Conservation (phyloP, 2,888 invertebrate species). For the Rhyacophila evoluta region DNA sequence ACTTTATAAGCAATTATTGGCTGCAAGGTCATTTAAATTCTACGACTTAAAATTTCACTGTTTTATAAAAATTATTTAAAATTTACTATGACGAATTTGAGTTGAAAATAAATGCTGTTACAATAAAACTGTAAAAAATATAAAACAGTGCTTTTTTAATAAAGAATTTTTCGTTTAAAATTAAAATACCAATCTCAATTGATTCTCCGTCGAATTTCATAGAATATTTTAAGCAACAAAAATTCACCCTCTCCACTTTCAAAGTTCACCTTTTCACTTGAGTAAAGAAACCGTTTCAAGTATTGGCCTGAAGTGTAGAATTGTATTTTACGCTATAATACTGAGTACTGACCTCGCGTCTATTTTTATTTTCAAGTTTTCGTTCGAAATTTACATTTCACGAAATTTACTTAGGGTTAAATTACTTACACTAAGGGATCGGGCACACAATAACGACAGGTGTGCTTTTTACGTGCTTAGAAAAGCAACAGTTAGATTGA, state of each 20-base stretch:
- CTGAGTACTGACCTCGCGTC: neutral
- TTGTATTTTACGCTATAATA: slow-evolving; percentile 4
- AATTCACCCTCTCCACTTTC: neutral
- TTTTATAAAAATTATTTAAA: no score
- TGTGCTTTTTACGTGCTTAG: neutral
- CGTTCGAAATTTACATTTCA: slow-evolving; percentile 4
- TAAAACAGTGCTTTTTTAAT: no score
- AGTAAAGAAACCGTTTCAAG: slow-evolving; percentile 18
- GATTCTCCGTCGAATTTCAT: neutral
- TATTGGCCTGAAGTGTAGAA: neutral
- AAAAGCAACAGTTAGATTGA: neutral
- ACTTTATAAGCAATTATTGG: no score
- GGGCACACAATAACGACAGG: neutral
- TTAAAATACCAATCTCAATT: neutral
- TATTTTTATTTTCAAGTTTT: slow-evolving; percentile 15
- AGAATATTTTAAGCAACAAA: neutral
- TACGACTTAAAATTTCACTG: no score
- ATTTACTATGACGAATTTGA: no score
- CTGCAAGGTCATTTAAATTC: no score
- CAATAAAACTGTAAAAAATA: no score
- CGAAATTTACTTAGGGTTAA: slow-evolving; percentile 14
- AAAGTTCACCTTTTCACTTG: slow-evolving; percentile 12
- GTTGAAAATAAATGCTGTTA: neutral
- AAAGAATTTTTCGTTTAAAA: no score
- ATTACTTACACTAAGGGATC: neutral